phyloP scores from a whole-genome alignment of 2,113 vertebrate species.

The Cheirogaleus medius region DNA sequence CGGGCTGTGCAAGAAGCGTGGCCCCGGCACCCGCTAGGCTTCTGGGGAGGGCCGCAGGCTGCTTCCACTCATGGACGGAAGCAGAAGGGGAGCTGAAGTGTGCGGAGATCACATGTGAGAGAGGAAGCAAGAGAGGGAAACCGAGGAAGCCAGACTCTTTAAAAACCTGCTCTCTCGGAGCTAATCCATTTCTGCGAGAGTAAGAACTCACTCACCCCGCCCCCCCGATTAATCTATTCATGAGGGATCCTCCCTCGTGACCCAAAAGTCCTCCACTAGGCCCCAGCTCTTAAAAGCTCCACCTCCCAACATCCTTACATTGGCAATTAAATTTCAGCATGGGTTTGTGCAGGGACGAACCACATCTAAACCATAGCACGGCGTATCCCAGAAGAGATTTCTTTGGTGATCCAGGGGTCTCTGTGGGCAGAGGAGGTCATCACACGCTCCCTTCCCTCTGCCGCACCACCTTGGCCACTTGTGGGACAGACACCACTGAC shows the following conservation, averaged over 20 bases:
- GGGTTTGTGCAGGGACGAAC: neutral
- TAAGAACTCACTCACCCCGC: neutral
- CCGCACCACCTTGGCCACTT: neutral
- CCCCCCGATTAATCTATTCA: neutral
- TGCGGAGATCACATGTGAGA: neutral
- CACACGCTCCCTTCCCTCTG: rapidly evolving
- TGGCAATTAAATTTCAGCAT: neutral
- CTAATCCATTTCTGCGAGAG: neutral
- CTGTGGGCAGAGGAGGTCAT: too few species aligned
- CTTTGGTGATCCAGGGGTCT: neutral
- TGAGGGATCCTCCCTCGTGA: neutral
- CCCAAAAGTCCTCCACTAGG: neutral
- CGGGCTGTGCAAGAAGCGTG: neutral
- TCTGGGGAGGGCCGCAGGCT: neutral
- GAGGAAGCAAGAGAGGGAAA: neutral
- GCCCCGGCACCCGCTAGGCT: too few species aligned
- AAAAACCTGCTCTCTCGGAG: neutral
- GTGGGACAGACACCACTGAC: neutral
- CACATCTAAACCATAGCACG: neutral
- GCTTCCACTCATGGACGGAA: neutral
- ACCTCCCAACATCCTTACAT: neutral
- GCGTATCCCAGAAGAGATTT: neutral
- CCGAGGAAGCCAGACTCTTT: neutral
- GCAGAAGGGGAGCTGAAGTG: neutral
- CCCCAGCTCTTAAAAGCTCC: neutral